Evolutionary conservation across 2,113 vertebrate species (phyloP).

Genomic region (Hemiprocne comata): DNA sequence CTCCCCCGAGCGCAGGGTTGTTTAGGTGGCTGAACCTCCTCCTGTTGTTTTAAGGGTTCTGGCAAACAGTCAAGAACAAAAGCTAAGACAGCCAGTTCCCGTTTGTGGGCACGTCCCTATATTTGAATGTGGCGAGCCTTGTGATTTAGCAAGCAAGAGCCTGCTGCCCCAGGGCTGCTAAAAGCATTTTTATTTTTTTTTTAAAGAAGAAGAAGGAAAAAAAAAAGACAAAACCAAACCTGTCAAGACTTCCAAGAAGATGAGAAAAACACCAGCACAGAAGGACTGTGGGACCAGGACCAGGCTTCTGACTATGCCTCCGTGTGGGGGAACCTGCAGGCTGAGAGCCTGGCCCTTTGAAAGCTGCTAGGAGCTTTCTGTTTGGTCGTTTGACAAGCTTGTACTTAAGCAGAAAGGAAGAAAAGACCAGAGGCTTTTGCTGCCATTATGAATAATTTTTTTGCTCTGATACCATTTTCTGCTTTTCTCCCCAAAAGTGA

Average conservation of each 20-base stretch:
- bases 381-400: neutral
- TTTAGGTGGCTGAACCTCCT: constrained; percentile 52
- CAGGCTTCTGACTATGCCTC: neutral
- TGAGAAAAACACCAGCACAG: neutral
- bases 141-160: constrained; percentile 62
- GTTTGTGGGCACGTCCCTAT: constrained; percentile 53
- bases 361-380: neutral
- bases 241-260: constrained; percentile 35
- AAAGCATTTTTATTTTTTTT: neutral
- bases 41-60: constrained; percentile 55
- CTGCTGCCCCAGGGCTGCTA: constrained; percentile 38
- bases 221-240: neutral
- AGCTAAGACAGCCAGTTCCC: constrained; percentile 70
- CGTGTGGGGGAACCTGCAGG: neutral
- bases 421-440: neutral
- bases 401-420: neutral
- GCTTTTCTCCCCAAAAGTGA: neutral
- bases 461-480: neutral
- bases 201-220: fast-evolving
- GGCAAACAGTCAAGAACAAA: constrained; percentile 70
- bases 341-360: neutral
- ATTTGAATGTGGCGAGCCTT: constrained; percentile 56
- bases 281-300: neutral
- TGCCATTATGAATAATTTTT: neutral
- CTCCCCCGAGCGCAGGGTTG: neutral